Percentiles rank a stretch among this genome's conserved stretches.
phyloP scores from a whole-genome alignment of 2,888 invertebrate species.

The Phyto melanocephala region DNA sequence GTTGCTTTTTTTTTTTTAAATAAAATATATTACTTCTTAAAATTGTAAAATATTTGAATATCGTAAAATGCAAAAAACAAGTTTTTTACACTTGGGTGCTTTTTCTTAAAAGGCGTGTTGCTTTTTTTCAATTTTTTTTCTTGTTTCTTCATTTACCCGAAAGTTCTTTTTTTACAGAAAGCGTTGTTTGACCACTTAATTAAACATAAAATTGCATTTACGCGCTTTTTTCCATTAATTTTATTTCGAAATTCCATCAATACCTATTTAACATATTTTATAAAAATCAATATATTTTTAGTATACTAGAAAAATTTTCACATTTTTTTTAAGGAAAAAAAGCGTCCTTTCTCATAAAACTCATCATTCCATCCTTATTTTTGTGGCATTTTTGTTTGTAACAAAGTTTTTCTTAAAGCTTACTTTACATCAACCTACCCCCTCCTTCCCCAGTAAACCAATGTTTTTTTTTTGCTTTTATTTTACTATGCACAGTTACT shows the following conservation, averaged over 20 bases:
- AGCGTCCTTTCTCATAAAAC: conserved; percentile 44
- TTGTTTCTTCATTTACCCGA: conserved; percentile 23
- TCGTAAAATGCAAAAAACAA: conserved; percentile 17
- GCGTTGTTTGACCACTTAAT: conserved; percentile 74
- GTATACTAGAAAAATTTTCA: conserved; percentile 50
- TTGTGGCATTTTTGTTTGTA: conserved; percentile 23
- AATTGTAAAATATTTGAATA: too few species aligned
- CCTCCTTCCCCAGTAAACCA: not conserved
- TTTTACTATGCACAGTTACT: conserved; percentile 4
- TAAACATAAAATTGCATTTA: conserved; percentile 36
- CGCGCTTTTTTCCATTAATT: conserved; percentile 71
- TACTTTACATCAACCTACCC: not conserved
- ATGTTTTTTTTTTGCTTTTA: not conserved
- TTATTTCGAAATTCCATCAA: too few species aligned
- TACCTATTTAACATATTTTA: not conserved
- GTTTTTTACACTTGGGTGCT: conserved; percentile 64
- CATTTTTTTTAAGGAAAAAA: conserved; percentile 28
- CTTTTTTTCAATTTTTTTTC: conserved; percentile 5
- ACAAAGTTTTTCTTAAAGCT: conserved; percentile 10
- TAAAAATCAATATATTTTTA: conserved; percentile 56
- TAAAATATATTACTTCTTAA: too few species aligned
- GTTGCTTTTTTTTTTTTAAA: not conserved
- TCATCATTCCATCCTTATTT: conserved; percentile 9
- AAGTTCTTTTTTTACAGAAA: conserved; percentile 26
- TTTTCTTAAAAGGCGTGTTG: conserved; percentile 56